Base-by-base conservation (phyloP, 1,140 invertebrate species). In the Schlechtendalia chinensis region DNA sequence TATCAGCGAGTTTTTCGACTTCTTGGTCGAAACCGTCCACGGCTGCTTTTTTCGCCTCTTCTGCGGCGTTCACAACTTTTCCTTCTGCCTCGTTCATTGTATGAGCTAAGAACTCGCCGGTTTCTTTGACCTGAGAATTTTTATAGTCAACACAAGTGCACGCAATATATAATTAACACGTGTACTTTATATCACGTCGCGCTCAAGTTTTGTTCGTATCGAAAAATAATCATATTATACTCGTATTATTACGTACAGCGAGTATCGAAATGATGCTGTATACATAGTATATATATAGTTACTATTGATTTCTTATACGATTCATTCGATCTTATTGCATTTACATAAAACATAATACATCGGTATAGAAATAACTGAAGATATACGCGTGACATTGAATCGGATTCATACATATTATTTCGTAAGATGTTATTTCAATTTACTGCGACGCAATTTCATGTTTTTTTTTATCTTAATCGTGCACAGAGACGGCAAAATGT, bases 1-100 rank as follows among this genome's bases (percentile, higher is more conserved):
- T 80, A 80, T 83, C 83, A 59, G 82, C 83, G 45, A 82, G 81
- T 71, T 82, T 83, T 65, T 83, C 81, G 19, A 84, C 81, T 71
- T 84, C 83, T 39, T 82, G 82, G 56, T 84, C 84, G 39, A 84
- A 83, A 10, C 84, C 83, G 22, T 84, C 84, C 39, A 84, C 84
- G 29, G 84, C 84, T 19, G 81, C 72, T 24, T 83, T 80, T 61
- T 84, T 84, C 14, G 82, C 82, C 45, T 84, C 83, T 16, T 59
- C 77, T 14, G 81, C 83, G 19, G 82, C 82, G 19, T 83, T 83
- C 19, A 39, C 77, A 16, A 81, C 83, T 17, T 81, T 82, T 24
- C 82, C 83, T 45, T 63, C 80, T 53, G 83, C 82, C 10, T 84
- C 83, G 47, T 54, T 67, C 32, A 84, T 83, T 6, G 82, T 83